Evolutionary conservation across 2,888 invertebrate species (phyloP).

Genomic region (Drosophila merina): DNA sequence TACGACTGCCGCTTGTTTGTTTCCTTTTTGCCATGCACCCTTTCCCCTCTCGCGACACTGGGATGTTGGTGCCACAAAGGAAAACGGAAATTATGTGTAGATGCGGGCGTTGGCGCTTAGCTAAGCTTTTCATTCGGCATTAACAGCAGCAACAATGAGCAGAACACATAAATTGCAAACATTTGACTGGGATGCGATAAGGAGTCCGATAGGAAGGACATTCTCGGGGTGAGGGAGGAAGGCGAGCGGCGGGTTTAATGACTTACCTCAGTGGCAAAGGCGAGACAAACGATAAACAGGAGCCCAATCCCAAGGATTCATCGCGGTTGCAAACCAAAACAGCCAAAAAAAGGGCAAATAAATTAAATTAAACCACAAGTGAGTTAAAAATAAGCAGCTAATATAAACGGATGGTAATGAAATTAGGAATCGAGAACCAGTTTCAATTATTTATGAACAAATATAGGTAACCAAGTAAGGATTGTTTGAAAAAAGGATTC

Average conservation of each 20-base stretch:
- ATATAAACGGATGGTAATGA: background rate
- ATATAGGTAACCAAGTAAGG: no score
- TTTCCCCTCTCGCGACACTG: slow-evolving; percentile 24
- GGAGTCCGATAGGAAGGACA: slow-evolving; percentile 39
- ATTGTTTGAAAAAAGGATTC: no score
- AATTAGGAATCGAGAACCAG: no score
- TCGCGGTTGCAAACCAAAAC: background rate
- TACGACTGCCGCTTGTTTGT: slow-evolving; percentile 76
- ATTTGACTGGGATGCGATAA: slow-evolving; percentile 48
- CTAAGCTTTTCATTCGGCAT: slow-evolving; percentile 43
- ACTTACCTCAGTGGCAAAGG: slow-evolving; percentile 24
- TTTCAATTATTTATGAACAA: no score
- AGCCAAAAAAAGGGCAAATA: background rate
- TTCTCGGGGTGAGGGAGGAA: slow-evolving; percentile 1
- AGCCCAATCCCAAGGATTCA: background rate
- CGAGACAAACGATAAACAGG: background rate
- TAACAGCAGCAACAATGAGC: slow-evolving; percentile 28
- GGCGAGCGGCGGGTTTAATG: slow-evolving; percentile 48
- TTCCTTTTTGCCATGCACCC: slow-evolving; percentile 34
- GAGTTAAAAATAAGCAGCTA: background rate
- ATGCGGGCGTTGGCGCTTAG: slow-evolving; percentile 71
- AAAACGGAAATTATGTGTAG: slow-evolving; percentile 74
- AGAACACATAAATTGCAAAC: slow-evolving; percentile 62
- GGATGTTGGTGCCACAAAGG: slow-evolving; percentile 71
- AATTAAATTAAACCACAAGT: background rate